Conservation (phyloP, 2,888 invertebrate genomes). For the Epinotia nisella region DNA sequence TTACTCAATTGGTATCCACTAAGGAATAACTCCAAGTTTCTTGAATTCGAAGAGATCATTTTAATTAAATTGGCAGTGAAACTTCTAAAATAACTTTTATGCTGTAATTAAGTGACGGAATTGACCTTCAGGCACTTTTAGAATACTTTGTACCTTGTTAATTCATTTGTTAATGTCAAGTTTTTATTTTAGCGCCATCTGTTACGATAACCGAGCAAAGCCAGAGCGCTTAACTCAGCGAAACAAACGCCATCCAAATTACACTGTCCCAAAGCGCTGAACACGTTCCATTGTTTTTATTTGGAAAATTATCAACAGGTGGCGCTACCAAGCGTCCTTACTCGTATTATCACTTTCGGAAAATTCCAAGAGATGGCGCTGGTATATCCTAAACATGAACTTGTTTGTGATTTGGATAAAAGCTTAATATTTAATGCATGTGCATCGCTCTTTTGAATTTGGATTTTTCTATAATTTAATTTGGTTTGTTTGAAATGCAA, state of each 20-base stretch:
- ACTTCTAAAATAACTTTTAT: conserved; percentile 58
- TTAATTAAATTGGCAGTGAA: conserved; percentile 68
- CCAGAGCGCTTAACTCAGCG: background rate
- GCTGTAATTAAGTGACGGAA: conserved; percentile 50
- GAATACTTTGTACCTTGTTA: conserved; percentile 10
- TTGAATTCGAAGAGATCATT: conserved; percentile 59
- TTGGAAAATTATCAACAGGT: conserved; percentile 15
- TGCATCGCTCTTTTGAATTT: background rate
- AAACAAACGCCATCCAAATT: conserved; percentile 15
- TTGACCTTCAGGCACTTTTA: conserved; percentile 39
- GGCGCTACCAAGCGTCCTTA: background rate
- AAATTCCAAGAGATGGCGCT: conserved; percentile 11
- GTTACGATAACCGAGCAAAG: background rate
- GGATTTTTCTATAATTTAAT: background rate
- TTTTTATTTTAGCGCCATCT: conserved; percentile 23
- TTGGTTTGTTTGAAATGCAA: no score
- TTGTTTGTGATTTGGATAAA: background rate
- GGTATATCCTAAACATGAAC: background rate
- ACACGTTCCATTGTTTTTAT: background rate
- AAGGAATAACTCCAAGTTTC: conserved; percentile 61
- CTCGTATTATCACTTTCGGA: background rate
- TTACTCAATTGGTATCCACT: conserved; percentile 62
- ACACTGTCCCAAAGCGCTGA: background rate
- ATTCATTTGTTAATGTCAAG: background rate
- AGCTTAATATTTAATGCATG: background rate